Evolutionary conservation across 2,888 invertebrate genomes (phyloP), one percentile per base, ranked within the genome.

Genomic region (Tenodera sinensis): DNA sequence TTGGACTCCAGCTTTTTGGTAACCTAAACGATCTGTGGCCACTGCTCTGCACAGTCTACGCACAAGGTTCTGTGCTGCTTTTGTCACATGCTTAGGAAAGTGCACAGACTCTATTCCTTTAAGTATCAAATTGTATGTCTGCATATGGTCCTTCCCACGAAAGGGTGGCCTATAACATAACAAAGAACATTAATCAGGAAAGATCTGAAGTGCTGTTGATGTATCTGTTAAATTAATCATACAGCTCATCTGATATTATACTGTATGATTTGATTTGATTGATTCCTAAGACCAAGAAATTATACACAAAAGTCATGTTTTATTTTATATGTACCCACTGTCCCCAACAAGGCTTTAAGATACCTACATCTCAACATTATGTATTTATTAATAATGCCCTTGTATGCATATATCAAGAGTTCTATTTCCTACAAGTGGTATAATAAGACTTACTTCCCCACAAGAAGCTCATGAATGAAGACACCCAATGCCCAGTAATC

Each of bases 401-500:
- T 42, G 42, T 42, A 12, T 12, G 9, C 42, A 42, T 12, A 28
- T 2, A 34, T 3, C 42, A 47, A 34, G 30, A 34, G n/a, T 86
- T 27, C 25, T 71, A 71, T 20, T 25, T 71, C 54, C 20, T 20
- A 71, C 15, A 20, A 20, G 54, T 20, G 6, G 54, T 20, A 15
- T 4, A 25, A 20, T 4, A 20, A 3, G 25, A 71, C 54, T 71
- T 71, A 94, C 94, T 93, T 96, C 88, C 98, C 98, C 8, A 97
- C 96, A 20, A 98, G 93, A 90, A 98, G 94, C 93, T 98, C 98
- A 93, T 96, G 98, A 90, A 98, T 96, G 90, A 98, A 95, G 89
- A 98, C 97, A 9, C 98, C 98, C 83, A 98, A 94, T 0, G 98
- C 97, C 99, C 99, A 99, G 93, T 98, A 98, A 93, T 99, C 99